Conservation (phyloP, 2,888 invertebrate species). For the Clostera curtula region DNA sequence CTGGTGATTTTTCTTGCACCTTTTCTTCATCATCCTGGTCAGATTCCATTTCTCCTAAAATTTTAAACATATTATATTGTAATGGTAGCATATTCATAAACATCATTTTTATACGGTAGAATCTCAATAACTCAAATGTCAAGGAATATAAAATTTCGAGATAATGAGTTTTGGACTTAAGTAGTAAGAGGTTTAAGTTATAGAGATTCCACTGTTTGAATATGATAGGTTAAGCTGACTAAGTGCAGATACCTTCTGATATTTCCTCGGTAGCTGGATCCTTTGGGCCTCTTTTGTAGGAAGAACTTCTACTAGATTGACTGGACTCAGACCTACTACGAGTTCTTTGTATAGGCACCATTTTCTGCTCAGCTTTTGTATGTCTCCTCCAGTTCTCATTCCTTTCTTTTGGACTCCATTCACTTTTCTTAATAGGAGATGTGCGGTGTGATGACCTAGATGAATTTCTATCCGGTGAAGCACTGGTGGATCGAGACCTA, state of each 20-base stretch:
- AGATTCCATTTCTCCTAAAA: constrained; percentile 79
- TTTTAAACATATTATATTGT: too few species aligned
- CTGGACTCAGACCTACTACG: constrained; percentile 64
- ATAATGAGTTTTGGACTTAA: too few species aligned
- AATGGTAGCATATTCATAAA: too few species aligned
- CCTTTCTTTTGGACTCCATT: constrained; percentile 54
- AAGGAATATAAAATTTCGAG: too few species aligned
- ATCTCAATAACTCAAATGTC: too few species aligned
- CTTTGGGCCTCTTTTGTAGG: constrained; percentile 54
- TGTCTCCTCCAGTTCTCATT: constrained; percentile 55
- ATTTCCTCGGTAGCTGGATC: constrained; percentile 76
- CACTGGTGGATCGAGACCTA: constrained; percentile 46
- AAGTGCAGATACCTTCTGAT: constrained; percentile 75
- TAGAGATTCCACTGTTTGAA: too few species aligned
- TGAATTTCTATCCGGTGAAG: constrained; percentile 50
- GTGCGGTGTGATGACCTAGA: constrained; percentile 38
- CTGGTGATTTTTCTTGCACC: constrained; percentile 39
- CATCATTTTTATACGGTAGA: too few species aligned
- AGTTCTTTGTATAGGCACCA: constrained; percentile 40
- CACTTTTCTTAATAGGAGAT: constrained; percentile 36
- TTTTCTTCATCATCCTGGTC: constrained; percentile 65
- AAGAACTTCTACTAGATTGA: constrained; percentile 59
- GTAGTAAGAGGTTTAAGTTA: too few species aligned
- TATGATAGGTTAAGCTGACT: too few species aligned
- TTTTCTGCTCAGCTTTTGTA: constrained; percentile 66